Percentiles rank a stretch among this genome's conserved stretches.
phyloP scores from a whole-genome alignment of 2,888 invertebrate species.

The Hylaea fasciaria region DNA sequence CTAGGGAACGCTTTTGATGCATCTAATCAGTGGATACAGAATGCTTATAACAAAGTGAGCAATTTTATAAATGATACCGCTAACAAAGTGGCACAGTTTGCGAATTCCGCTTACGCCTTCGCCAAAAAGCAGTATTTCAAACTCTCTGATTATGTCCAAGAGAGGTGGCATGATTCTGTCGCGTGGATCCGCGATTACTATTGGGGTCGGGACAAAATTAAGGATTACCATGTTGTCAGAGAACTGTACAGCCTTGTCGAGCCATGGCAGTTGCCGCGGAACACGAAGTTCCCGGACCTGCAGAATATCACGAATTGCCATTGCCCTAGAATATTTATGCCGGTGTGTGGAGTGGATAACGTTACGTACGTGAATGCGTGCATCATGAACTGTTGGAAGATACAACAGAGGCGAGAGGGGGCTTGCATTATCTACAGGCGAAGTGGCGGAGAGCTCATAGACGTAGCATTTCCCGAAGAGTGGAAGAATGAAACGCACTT shows the following conservation, averaged over 20 bases:
- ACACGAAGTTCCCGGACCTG: constrained; percentile 32
- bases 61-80: no score
- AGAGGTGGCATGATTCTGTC: no score
- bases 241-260: constrained; percentile 4
- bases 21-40: no score
- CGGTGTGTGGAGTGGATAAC: constrained; percentile 47
- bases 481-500: constrained; percentile 8
- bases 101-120: no score
- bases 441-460: not conserved
- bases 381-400: constrained; percentile 38
- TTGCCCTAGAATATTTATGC: constrained; percentile 47
- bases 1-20: no score
- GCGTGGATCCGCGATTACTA: no score
- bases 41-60: no score
- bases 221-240: not conserved
- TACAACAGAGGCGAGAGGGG: constrained; percentile 40
- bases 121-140: no score
- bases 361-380: constrained; percentile 49
- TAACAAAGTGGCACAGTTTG: no score
- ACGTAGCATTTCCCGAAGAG: no score
- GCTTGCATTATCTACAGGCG: constrained; percentile 53
- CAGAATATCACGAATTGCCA: constrained; percentile 43
- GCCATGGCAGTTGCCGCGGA: constrained; percentile 11
- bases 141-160: no score
- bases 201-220: no score